phyloP scores from a whole-genome alignment of 2,888 invertebrate species.

The Eupsilia transversa region DNA sequence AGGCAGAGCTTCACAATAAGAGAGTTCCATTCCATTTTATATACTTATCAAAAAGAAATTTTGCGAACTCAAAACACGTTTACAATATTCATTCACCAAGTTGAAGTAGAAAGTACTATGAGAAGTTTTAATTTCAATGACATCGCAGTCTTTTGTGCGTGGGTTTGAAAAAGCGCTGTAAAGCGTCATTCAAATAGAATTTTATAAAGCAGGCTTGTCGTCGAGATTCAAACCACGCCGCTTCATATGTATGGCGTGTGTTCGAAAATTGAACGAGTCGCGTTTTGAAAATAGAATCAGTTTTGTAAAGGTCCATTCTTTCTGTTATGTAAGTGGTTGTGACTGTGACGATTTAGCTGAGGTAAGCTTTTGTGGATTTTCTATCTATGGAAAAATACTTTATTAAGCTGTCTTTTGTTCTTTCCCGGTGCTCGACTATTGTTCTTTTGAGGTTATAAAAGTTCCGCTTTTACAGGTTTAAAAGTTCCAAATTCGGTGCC shows the following conservation, averaged over 20 bases:
- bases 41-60: slow-evolving; percentile 63
- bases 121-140: slow-evolving; percentile 57
- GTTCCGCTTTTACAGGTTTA: not conserved
- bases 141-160: slow-evolving; percentile 42
- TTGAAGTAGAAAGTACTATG: slow-evolving; percentile 24
- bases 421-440: not conserved
- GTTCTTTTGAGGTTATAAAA: not conserved
- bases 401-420: not conserved
- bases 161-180: slow-evolving; percentile 45
- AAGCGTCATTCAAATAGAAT: slow-evolving; percentile 51
- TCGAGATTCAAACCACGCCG: slow-evolving; percentile 39
- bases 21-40: slow-evolving; percentile 50
- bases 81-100: slow-evolving; percentile 56
- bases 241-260: slow-evolving; percentile 48
- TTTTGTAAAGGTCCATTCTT: slow-evolving; percentile 27
- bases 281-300: slow-evolving; percentile 47
- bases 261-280: slow-evolving; percentile 46
- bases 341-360: slow-evolving; percentile 6
- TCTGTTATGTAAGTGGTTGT: not conserved
- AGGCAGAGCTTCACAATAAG: slow-evolving; percentile 41
- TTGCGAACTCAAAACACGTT: slow-evolving; percentile 65
- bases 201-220: slow-evolving; percentile 59
- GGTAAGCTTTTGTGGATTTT: not conserved
- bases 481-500: not conserved
- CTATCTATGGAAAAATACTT: not conserved